These are phyloP conservation scores for Protodeltote pygarga DNA, from an alignment of 2,888 invertebrate genomes.

Conservation along the genomic window DNA sequence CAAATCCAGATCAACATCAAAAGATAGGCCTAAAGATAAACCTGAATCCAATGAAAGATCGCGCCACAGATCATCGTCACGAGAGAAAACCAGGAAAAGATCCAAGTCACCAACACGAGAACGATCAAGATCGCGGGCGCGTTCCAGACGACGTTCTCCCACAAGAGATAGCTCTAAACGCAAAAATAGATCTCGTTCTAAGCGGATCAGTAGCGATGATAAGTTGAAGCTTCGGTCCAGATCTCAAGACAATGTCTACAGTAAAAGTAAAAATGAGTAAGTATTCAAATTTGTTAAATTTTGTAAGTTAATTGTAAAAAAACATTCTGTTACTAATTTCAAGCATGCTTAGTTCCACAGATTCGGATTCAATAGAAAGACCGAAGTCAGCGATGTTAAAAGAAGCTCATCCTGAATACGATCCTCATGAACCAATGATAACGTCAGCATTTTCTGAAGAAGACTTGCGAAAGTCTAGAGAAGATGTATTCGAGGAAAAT, in stretches of 20 bases:
- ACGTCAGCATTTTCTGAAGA: constrained; percentile 83
- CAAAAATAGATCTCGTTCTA: constrained; percentile 54
- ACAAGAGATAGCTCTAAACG: constrained; percentile 51
- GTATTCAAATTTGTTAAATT: constrained; percentile 35
- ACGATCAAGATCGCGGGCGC: constrained; percentile 55
- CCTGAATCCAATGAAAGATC: constrained; percentile 64
- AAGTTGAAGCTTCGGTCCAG: constrained; percentile 70
- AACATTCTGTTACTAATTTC: no score
- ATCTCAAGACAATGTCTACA: constrained; percentile 72
- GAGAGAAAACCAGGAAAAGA: constrained; percentile 63
- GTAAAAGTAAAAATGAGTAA: constrained; percentile 79
- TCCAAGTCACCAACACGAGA: constrained; percentile 64
- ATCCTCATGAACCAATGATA: constrained; percentile 84
- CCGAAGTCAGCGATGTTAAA: constrained; percentile 82
- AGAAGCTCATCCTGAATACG: constrained; percentile 80
- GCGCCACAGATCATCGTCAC: constrained; percentile 67
- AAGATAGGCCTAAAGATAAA: constrained; percentile 68
- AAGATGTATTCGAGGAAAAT: constrained; percentile 75
- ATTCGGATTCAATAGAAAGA: constrained; percentile 80
- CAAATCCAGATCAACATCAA: constrained; percentile 65
- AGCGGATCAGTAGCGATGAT: constrained; percentile 64
- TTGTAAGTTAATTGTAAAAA: no score
- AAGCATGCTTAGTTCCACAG: constrained; percentile 69
- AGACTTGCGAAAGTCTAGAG: constrained; percentile 77
- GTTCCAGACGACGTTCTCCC: constrained; percentile 55